Base-by-base conservation (phyloP, 2,888 invertebrate genomes). In the Eilema sororculum region DNA sequence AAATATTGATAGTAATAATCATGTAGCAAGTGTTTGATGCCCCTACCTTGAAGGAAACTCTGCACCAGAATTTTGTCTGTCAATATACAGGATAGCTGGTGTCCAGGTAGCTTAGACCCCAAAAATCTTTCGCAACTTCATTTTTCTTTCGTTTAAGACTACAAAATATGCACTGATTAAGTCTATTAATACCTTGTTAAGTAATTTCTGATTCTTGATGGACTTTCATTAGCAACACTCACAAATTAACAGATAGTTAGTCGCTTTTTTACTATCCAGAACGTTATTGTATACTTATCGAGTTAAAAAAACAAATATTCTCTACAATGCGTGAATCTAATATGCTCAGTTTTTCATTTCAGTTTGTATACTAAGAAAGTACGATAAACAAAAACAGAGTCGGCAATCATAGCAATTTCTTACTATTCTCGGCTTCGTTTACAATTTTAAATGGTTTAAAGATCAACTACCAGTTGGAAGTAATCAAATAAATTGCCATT, bases 401-500 rank as follows among this genome's bases (percentile, higher is more conserved):
- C 84, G 70, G 90, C 90, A 92, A 88, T 91, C 89, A 87, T 90
- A 88, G 89, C 86, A 86, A 89, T 92, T 92, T 93, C 89, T 91
- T 90, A 86, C 85, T 83, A 84, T 87, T 81, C 84, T 84, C 86
- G 79, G 82, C 86, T 82, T 87, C 87, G 87, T 87, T 91, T 90
- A 89, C 86, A 86, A 89, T 89, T 90, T 83, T 89, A 88, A 91
- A 92, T 92, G 91, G 89, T 90, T 91, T 87, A 90, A 92, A 90
- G 92, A 92, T 93, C 89, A 87, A 87, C 87, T 87, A 84, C 90
- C 90, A 89, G 92, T 92, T 92, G 91, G 87, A 83, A 84, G 91
- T 87, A 92, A 91, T 93, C 90, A 91, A 91, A 93, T 89, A 92
- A 94, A 94, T 94, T 93, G 90, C 90, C 84, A 88, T 87, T 89